Evolutionary conservation across 2,888 invertebrate genomes (phyloP).

Genomic region (Crossocerus cetratus): DNA sequence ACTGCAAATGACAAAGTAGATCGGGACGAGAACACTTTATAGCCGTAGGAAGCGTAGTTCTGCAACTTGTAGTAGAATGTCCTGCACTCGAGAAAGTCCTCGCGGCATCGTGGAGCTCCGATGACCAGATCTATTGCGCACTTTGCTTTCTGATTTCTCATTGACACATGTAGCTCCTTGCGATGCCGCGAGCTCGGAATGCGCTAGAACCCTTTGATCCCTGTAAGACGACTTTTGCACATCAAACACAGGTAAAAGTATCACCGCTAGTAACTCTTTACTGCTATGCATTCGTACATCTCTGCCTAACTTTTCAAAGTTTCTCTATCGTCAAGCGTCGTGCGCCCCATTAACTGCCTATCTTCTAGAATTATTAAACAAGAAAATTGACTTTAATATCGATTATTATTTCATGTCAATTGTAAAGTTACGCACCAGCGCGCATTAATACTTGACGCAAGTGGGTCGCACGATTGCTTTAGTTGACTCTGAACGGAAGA

Average conservation of each 20-base stretch:
- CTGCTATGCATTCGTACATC: constrained; percentile 2
- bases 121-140: not conserved
- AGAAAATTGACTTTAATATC: too few relatives aligned
- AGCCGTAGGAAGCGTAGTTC: constrained; percentile 19
- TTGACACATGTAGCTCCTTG: not conserved
- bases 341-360: too few relatives aligned
- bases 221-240: not conserved
- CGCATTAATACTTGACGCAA: not conserved
- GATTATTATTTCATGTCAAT: too few relatives aligned
- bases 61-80: not conserved
- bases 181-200: not conserved
- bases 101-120: not conserved
- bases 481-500: constrained; percentile 10
- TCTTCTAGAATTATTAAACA: too few relatives aligned
- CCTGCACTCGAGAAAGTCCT: not conserved
- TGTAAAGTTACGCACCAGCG: too few relatives aligned
- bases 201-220: not conserved
- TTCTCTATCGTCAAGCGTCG: too few relatives aligned
- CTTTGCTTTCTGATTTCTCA: too few relatives aligned
- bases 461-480: not conserved
- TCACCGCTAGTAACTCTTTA: constrained; percentile 2
- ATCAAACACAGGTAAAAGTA: constrained; percentile 3
- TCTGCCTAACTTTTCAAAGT: too few relatives aligned
- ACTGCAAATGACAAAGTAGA: constrained; percentile 13
- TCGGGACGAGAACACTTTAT: constrained; percentile 22